Percentiles rank a stretch among this genome's conserved stretches.
Evolutionary conservation across 2,113 vertebrate genomes (phyloP).

Genomic region (Felis catus): F.catus_Fca126_mat1.0 CM031414.1:21602501-21603000

Average conservation of each 20-base stretch:
- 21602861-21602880: background rate
- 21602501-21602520: background rate
- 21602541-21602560: background rate
- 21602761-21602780: background rate
- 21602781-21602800: background rate
- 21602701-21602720: background rate
- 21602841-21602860: background rate
- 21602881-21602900: slow-evolving; percentile 8
- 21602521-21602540: background rate
- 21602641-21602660: background rate
- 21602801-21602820: background rate
- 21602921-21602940: slow-evolving; percentile 49
- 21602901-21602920: background rate
- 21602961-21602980: slow-evolving; percentile 37
- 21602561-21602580: slow-evolving; percentile 41
- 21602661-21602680: background rate
- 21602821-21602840: background rate
- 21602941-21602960: slow-evolving; percentile 51
- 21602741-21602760: slow-evolving; percentile 32
- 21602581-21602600: background rate
- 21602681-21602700: background rate
- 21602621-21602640: slow-evolving; percentile 15
- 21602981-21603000: slow-evolving; percentile 21
- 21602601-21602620: background rate
- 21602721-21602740: background rate